These are phyloP conservation scores for Hypotaenidia okinawae DNA, from an alignment of 2,797 vertebrate genomes.

Conservation along the genomic window DNA sequence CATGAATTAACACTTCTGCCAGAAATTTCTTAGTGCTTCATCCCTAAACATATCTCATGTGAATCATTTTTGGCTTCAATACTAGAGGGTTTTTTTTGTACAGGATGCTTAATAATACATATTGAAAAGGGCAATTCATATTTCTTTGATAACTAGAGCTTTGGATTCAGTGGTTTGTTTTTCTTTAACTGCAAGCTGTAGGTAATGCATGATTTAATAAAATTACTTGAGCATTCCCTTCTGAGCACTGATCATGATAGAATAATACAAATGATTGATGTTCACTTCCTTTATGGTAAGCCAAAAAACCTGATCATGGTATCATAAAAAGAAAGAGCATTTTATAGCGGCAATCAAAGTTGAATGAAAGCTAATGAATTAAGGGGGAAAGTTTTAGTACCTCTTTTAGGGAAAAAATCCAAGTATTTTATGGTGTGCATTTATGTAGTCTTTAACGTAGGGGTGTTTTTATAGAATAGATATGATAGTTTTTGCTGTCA, in stretches of 20 bases:
- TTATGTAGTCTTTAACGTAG: background rate
- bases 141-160: conserved; percentile 17
- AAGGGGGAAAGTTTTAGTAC: conserved; percentile 26
- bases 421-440: conserved; percentile 28
- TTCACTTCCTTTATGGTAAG: conserved; percentile 42
- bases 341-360: conserved; percentile 64
- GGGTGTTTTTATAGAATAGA: background rate
- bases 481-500: background rate
- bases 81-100: background rate
- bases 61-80: background rate
- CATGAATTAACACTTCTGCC: conserved; percentile 38
- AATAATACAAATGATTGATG: conserved; percentile 61
- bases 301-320: conserved; percentile 51
- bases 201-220: conserved; percentile 51
- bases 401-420: conserved; percentile 17
- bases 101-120: background rate
- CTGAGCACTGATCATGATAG: conserved; percentile 35
- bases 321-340: conserved; percentile 47
- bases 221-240: conserved; percentile 47
- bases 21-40: background rate
- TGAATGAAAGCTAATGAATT: conserved; percentile 68
- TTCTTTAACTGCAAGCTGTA: conserved; percentile 23
- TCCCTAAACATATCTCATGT: background rate
- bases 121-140: background rate
- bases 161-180: conserved; percentile 39